phyloP scores from a whole-genome alignment of 2,113 vertebrate species.

The Hemicordylus capensis region DNA sequence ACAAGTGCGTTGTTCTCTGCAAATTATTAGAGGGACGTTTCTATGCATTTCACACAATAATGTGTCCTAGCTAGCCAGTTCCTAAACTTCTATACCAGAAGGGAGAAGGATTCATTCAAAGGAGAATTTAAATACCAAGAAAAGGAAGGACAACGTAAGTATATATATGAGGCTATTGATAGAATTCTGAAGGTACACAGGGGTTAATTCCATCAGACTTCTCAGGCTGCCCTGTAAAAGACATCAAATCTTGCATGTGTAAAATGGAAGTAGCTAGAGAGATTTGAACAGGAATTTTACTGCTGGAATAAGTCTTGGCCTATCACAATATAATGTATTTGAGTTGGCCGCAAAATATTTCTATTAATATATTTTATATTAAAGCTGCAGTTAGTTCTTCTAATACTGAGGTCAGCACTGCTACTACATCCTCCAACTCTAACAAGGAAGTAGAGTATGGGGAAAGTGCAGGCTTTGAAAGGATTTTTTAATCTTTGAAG shows the following conservation, averaged over 20 bases:
- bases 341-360: slow-evolving; percentile 4
- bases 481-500: neutral
- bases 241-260: neutral
- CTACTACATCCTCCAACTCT: neutral
- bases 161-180: neutral
- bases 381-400: neutral
- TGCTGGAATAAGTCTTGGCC: neutral
- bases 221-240: neutral
- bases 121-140: neutral
- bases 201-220: neutral
- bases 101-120: neutral
- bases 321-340: slow-evolving; percentile 22
- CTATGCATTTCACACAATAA: neutral
- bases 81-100: neutral
- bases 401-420: neutral
- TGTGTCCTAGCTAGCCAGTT: neutral
- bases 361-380: slow-evolving; percentile 22
- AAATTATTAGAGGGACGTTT: neutral
- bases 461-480: neutral
- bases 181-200: neutral
- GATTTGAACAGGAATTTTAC: neutral
- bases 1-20: neutral
- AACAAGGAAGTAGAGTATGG: neutral
- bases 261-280: neutral
- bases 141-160: neutral